Conservation (phyloP, 2,888 invertebrate species). For the Norana najaformis region DNA sequence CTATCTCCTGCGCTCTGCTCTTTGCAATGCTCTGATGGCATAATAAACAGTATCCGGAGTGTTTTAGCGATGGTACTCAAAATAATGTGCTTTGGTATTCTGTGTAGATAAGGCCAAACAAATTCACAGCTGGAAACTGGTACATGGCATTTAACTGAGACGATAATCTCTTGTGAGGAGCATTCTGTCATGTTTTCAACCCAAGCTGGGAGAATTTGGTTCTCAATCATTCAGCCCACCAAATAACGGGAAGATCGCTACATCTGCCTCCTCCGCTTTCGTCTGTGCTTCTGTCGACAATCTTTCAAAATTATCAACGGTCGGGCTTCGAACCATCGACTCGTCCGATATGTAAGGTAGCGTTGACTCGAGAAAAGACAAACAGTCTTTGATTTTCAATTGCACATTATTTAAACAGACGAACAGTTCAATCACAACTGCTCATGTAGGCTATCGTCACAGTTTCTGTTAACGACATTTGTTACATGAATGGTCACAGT, state of each 20-base stretch:
- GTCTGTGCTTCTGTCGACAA: too few relatives aligned
- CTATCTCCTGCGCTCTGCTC: not conserved
- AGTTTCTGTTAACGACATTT: too few relatives aligned
- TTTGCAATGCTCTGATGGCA: not conserved
- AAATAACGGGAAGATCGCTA: not conserved
- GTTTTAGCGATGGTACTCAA: not conserved
- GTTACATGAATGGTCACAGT: too few relatives aligned
- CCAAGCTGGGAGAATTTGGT: not conserved
- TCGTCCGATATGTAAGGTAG: too few relatives aligned
- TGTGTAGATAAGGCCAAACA: not conserved
- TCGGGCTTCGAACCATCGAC: too few relatives aligned
- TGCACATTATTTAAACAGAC: too few relatives aligned
- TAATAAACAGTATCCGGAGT: not conserved
- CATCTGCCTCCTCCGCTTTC: not conserved
- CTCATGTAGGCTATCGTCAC: too few relatives aligned
- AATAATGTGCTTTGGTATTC: constrained; percentile 13
- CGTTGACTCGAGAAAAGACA: too few relatives aligned
- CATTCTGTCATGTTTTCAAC: not conserved
- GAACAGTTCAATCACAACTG: too few relatives aligned
- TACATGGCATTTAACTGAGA: not conserved
- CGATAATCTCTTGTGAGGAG: not conserved
- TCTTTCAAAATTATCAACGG: too few relatives aligned
- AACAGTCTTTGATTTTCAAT: too few relatives aligned
- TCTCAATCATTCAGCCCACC: not conserved
- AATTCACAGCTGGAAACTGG: not conserved